Evolutionary conservation across 2,797 vertebrate genomes (phyloP).

Genomic region (Hyperoplus lanceolatus): DNA sequence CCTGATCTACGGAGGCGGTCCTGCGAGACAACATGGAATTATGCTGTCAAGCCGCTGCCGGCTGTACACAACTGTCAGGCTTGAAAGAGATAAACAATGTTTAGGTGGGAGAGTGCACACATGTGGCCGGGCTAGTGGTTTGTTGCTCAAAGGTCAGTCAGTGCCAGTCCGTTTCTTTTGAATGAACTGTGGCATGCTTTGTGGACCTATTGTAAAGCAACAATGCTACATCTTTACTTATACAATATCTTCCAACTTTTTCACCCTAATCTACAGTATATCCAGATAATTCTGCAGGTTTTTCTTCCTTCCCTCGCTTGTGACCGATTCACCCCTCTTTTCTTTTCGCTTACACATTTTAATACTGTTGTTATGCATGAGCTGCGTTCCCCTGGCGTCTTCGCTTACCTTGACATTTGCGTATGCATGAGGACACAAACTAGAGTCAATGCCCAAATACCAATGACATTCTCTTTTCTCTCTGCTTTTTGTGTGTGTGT

Average conservation of each 20-base stretch:
- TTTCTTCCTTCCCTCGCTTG: background rate
- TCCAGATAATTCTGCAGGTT: constrained; percentile 10
- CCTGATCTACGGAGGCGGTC: constrained; percentile 66
- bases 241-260: constrained; percentile 12
- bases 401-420: constrained; percentile 71
- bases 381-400: constrained; percentile 27
- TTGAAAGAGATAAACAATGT: constrained; percentile 73
- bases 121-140: constrained; percentile 60
- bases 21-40: constrained; percentile 76
- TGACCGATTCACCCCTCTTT: constrained; percentile 4
- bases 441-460: constrained; percentile 37
- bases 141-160: constrained; percentile 56
- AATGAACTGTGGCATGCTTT: constrained; percentile 55
- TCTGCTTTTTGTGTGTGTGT: background rate
- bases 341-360: constrained; percentile 30
- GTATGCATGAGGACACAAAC: constrained; percentile 61
- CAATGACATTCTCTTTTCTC: constrained; percentile 64
- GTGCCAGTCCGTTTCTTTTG: constrained; percentile 45
- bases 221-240: background rate
- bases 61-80: constrained; percentile 66
- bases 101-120: constrained; percentile 69
- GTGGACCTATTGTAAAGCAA: constrained; percentile 27
- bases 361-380: constrained; percentile 57
- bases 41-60: constrained; percentile 76
- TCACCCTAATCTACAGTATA: background rate